Percentiles rank a stretch among this genome's conserved stretches.
These are phyloP conservation scores for Xiphorhynchus erythropygius DNA, from an alignment of 2,797 vertebrate species.

Conservation along the genomic window DNA sequence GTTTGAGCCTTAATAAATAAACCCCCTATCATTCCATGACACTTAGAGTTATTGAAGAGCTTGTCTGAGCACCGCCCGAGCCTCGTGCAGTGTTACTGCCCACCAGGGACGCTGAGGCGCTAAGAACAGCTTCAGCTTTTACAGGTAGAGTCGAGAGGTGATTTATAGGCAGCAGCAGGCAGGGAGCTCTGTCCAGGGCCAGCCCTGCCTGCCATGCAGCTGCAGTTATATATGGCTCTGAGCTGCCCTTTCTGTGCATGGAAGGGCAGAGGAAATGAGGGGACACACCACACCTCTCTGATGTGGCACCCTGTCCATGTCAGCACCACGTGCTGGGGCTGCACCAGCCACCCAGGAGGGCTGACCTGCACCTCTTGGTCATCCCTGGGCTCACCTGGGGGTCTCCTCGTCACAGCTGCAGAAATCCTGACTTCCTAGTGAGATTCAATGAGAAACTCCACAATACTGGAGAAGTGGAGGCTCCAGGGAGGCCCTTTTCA, in stretches of 20 bases:
- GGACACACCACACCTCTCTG: conserved; percentile 25
- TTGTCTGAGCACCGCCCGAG: neutral
- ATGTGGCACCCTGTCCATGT: neutral
- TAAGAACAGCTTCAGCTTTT: conserved; percentile 24
- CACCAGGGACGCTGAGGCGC: conserved; percentile 23
- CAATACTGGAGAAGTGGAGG: rapidly evolving
- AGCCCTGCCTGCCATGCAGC: neutral
- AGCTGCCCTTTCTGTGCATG: conserved; percentile 55
- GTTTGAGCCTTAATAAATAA: neutral
- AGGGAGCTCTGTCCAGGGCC: neutral
- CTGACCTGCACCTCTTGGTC: neutral
- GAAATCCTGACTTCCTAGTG: rapidly evolving
- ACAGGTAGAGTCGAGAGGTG: conserved; percentile 60
- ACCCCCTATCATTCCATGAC: neutral
- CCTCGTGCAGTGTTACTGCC: neutral
- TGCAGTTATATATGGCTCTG: conserved; percentile 19
- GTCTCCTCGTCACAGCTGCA: neutral
- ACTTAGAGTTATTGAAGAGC: neutral
- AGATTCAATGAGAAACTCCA: rapidly evolving
- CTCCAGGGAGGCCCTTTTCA: neutral
- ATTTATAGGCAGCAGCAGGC: conserved; percentile 60
- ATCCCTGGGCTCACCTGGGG: neutral
- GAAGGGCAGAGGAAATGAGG: conserved; percentile 66
- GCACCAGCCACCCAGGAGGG: neutral
- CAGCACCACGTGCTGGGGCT: neutral